Evolutionary conservation across 35 echinoderm and acorn worm species (phyloP), one percentile per base, ranked within the genome.

Genomic region (Amphiura filiformis): DNA sequence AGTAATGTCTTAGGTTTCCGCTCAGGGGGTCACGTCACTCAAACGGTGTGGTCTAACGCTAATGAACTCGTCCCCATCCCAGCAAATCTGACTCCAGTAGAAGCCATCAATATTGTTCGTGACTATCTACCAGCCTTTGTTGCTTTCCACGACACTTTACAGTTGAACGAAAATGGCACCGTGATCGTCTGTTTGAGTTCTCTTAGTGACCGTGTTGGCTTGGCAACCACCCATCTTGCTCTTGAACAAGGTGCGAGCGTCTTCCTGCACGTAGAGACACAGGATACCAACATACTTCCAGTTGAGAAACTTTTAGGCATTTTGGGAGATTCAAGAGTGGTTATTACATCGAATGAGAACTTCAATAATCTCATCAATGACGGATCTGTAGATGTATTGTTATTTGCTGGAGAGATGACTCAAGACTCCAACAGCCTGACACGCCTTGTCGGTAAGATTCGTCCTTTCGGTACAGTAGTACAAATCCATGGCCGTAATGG

Each of bases 111-210:
- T 44, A 97, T 97, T 31, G 89, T 97, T n/a, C 78, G 92, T 32
- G 95, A 97, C 38, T 97, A 97, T 44, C 87, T 97, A 0, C 95
- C 95, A 32, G 95, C 95, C 0, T 97, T 97, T 88, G 95, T 97
- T 22, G 95, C 95, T 30, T 97, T 97, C 31, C 95, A 97, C 78
- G 95, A 97, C 52, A 93, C 95, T 65, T 65, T 97, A 61, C 87
- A 91, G 70, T 81, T 97, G 3, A 91, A 83, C 37, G 91, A 97
- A 41, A 97, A 97, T 81, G 95, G 95, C 0, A 91, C 95, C 49
- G 95, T 97, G 17, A 97, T 97, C 36, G 88, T 97, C 32, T 93
- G 92, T 78, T 80, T 97, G 20, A 93, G 91, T 36, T 97, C 95
- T 28, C 70, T 97, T 0, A 83, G 95, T 80, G 95, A 97, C 38